Percentiles rank a stretch among this genome's conserved stretches.
phyloP scores from a whole-genome alignment of 2,888 invertebrate genomes.

The Trichogramma dendrolimi region DNA sequence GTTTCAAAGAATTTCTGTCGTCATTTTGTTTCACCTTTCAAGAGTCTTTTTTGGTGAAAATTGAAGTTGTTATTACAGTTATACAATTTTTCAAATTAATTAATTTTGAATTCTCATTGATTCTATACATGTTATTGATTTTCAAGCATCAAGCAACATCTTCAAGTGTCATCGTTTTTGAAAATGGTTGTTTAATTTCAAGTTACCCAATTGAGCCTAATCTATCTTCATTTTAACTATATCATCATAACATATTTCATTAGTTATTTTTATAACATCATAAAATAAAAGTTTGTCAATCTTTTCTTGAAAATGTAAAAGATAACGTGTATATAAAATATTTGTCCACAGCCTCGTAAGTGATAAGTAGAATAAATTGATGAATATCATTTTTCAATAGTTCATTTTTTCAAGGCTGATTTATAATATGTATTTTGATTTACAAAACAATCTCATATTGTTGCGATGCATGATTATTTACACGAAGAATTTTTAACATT shows the following conservation, averaged over 20 bases:
- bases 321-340: constrained; percentile 30
- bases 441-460: constrained; percentile 5
- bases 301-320: constrained; percentile 21
- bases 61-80: too few relatives aligned
- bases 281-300: constrained; percentile 24
- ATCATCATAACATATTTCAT: constrained; percentile 10
- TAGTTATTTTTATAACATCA: constrained; percentile 12
- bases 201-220: too few relatives aligned
- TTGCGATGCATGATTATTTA: constrained; percentile 18
- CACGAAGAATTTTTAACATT: constrained; percentile 14
- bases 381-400: constrained; percentile 15
- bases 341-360: constrained; percentile 37
- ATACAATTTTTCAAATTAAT: too few relatives aligned
- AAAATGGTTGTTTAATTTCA: too few relatives aligned
- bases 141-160: too few relatives aligned
- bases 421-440: constrained; percentile 7
- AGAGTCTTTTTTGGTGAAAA: too few relatives aligned
- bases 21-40: too few relatives aligned
- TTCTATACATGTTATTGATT: too few relatives aligned
- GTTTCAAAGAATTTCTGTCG: too few relatives aligned
- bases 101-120: too few relatives aligned
- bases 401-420: too few relatives aligned
- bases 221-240: constrained; percentile 4
- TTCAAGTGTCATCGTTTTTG: too few relatives aligned
- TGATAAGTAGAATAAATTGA: constrained; percentile 34